These are phyloP conservation scores for Spondyliosoma cantharus DNA, from an alignment of 2,797 vertebrate genomes.

Conservation along the genomic window DNA sequence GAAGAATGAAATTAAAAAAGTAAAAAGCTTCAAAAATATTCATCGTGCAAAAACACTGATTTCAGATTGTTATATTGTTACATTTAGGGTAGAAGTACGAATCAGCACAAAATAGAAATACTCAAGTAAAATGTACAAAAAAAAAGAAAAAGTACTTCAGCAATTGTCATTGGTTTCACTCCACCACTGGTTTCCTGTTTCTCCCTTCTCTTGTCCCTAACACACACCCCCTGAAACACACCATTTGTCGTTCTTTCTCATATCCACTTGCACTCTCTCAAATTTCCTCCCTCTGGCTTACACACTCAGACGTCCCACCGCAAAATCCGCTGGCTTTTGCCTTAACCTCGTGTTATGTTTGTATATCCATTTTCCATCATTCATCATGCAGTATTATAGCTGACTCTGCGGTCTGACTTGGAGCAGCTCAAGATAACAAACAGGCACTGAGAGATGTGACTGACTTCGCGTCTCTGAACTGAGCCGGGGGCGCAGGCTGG, in stretches of 20 bases:
- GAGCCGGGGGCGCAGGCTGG: conserved; percentile 1
- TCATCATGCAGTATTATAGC: conserved; percentile 54
- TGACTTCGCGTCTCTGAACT: conserved; percentile 30
- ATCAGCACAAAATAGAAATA: background rate
- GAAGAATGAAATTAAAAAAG: background rate
- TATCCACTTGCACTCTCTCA: conserved; percentile 20
- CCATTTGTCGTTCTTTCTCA: conserved; percentile 13
- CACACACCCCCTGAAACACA: background rate
- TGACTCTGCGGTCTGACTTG: conserved; percentile 51
- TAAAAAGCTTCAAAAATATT: background rate
- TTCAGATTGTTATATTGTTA: background rate
- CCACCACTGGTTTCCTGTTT: background rate
- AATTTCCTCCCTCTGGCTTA: background rate
- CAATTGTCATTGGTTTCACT: background rate
- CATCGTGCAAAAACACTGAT: background rate
- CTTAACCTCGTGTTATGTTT: conserved; percentile 59
- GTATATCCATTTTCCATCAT: conserved; percentile 65
- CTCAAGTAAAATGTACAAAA: background rate
- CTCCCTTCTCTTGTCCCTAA: background rate
- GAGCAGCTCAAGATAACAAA: conserved; percentile 55
- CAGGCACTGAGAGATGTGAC: conserved; percentile 51
- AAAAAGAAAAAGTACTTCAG: background rate
- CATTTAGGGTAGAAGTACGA: background rate
- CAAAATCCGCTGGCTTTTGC: conserved; percentile 53
- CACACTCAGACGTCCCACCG: background rate